Evolutionary conservation across 1,140 invertebrate genomes (phyloP).

Genomic region (Chelonus insularis): DNA sequence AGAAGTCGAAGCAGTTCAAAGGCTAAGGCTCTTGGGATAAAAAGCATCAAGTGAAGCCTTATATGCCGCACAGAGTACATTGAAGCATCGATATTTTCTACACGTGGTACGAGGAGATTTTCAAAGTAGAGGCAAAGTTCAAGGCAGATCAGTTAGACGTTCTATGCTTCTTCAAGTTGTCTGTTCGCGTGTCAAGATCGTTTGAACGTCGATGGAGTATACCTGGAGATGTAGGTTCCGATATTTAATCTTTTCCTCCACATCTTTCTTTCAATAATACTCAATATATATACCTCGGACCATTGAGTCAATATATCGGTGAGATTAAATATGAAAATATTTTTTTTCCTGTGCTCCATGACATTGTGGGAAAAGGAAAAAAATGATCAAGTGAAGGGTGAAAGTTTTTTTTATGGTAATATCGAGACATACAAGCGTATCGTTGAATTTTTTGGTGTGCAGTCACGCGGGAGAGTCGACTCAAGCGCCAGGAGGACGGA

Average conservation of each 20-base stretch:
- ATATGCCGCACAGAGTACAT: background rate
- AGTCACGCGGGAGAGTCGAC: background rate
- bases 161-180: conserved; percentile 30
- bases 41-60: background rate
- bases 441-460: background rate
- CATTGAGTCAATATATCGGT: too few relatives aligned
- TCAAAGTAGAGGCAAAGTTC: conserved; percentile 42
- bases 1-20: too few relatives aligned
- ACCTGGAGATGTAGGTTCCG: background rate
- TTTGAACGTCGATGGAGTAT: conserved; percentile 15
- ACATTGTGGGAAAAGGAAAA: background rate
- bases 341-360: too few relatives aligned
- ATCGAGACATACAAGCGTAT: background rate
- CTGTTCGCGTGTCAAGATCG: conserved; percentile 46
- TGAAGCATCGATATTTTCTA: conserved; percentile 18
- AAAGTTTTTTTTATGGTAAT: background rate
- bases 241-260: background rate
- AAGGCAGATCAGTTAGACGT: conserved; percentile 45
- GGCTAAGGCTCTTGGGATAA: too few relatives aligned
- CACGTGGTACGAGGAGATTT: conserved; percentile 10
- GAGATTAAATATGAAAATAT: too few relatives aligned
- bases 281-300: too few relatives aligned
- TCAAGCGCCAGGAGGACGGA: conserved; percentile 15
- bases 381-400: background rate
- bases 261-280: too few relatives aligned